Conservation (phyloP, 2,888 invertebrate species). For the Latrodectus elegans region DNA sequence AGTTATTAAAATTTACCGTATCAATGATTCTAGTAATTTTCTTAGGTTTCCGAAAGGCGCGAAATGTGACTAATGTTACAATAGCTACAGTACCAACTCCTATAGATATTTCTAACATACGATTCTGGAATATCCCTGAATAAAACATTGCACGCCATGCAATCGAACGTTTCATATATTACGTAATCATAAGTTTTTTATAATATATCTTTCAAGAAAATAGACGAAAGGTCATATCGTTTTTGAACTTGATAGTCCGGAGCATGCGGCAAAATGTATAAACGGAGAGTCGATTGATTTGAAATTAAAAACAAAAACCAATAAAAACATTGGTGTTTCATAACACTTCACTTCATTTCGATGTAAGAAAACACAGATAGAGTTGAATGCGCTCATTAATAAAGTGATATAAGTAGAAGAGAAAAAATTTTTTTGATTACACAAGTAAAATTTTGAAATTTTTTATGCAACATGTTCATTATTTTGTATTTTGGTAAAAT, state of each 20-base stretch:
- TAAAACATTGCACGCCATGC: conserved; percentile 35
- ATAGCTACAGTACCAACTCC: conserved; percentile 33
- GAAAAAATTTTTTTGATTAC: too few species aligned
- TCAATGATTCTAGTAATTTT: conserved; percentile 61
- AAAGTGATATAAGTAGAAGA: too few species aligned
- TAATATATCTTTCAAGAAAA: neutral
- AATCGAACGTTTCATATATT: neutral
- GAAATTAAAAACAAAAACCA: too few species aligned
- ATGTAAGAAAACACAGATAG: too few species aligned
- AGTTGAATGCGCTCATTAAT: too few species aligned
- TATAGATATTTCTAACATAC: conserved; percentile 26
- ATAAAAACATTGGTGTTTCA: too few species aligned
- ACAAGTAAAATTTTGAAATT: too few species aligned
- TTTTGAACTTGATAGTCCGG: neutral
- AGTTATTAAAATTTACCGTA: conserved; percentile 22
- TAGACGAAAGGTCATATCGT: conserved; percentile 23
- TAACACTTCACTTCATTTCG: too few species aligned
- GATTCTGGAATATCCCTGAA: conserved; percentile 40
- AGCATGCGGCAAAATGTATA: too few species aligned
- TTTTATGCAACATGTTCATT: too few species aligned
- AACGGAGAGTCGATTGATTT: too few species aligned
- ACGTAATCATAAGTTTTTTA: conserved; percentile 16
- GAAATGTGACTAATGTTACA: conserved; percentile 29
- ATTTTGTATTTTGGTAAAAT: too few species aligned
- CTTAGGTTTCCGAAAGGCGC: conserved; percentile 35